Evolutionary conservation across 2,797 vertebrate genomes (phyloP).

Genomic region (Paramormyrops hopkinsi): DNA sequence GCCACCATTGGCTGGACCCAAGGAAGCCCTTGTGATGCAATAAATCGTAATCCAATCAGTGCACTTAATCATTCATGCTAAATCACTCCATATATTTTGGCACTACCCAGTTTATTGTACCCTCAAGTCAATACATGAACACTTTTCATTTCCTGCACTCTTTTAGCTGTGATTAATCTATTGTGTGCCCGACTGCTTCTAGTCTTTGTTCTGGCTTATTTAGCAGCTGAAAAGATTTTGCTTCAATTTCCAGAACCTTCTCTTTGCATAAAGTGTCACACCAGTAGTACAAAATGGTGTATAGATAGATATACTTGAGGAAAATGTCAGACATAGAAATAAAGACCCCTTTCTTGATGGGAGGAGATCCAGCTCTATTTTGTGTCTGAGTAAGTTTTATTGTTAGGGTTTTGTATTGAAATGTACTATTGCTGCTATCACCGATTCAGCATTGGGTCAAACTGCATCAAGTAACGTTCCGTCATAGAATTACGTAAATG

Average conservation of each 20-base stretch:
- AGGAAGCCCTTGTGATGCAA: background rate
- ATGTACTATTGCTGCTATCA: background rate
- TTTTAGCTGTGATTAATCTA: background rate
- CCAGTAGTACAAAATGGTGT: background rate
- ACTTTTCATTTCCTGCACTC: background rate
- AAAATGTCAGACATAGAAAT: background rate
- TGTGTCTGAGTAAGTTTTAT: background rate
- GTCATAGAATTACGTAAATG: background rate
- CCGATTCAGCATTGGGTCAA: background rate
- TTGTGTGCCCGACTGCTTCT: background rate
- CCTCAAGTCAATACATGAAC: slow-evolving; percentile 7
- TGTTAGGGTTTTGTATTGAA: background rate
- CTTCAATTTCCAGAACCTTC: background rate
- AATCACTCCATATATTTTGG: background rate
- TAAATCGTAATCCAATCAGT: background rate
- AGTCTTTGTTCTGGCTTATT: background rate
- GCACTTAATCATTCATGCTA: background rate
- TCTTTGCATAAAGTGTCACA: background rate
- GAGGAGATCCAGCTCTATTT: background rate
- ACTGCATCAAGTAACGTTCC: background rate
- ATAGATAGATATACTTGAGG: slow-evolving; percentile 2
- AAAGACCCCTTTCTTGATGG: background rate
- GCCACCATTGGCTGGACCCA: background rate
- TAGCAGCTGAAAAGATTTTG: background rate
- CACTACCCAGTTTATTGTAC: background rate